These are phyloP conservation scores for Agriopis aurantiaria DNA, from an alignment of 2,888 invertebrate genomes.

Conservation along the genomic window DNA sequence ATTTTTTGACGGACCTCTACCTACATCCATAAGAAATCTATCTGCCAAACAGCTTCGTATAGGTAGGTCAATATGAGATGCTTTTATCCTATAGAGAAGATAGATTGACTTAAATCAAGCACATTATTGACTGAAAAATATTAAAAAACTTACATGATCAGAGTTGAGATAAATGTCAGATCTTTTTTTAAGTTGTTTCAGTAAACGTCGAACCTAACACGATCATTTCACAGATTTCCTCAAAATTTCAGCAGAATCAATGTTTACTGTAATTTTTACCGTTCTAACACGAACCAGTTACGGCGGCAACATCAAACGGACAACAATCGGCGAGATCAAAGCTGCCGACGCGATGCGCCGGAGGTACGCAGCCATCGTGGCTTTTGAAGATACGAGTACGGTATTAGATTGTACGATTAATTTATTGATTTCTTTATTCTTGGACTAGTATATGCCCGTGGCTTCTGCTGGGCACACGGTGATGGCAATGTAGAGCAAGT, in stretches of 20 bases:
- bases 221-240: constrained; percentile 31
- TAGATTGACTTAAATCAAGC: too few species aligned
- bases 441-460: constrained; percentile 34
- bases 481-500: background rate
- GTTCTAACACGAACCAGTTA: constrained; percentile 70
- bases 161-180: background rate
- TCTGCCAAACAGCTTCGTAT: too few species aligned
- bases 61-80: too few species aligned
- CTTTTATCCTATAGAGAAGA: too few species aligned
- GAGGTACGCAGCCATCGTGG: constrained; percentile 25
- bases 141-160: too few species aligned
- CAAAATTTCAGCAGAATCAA: constrained; percentile 56
- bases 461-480: constrained; percentile 12
- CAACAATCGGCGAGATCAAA: constrained; percentile 46
- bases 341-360: constrained; percentile 31
- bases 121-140: too few species aligned
- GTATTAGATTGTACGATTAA: constrained; percentile 47
- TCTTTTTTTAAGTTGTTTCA: background rate
- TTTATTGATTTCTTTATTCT: constrained; percentile 49
- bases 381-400: constrained; percentile 42
- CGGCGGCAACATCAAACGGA: constrained; percentile 70
- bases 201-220: background rate
- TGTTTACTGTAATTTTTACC: constrained; percentile 70
- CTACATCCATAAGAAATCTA: too few species aligned
- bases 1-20: too few species aligned